Evolutionary conservation across 2,888 invertebrate species (phyloP).

Genomic region (Pollenia angustigena): DNA sequence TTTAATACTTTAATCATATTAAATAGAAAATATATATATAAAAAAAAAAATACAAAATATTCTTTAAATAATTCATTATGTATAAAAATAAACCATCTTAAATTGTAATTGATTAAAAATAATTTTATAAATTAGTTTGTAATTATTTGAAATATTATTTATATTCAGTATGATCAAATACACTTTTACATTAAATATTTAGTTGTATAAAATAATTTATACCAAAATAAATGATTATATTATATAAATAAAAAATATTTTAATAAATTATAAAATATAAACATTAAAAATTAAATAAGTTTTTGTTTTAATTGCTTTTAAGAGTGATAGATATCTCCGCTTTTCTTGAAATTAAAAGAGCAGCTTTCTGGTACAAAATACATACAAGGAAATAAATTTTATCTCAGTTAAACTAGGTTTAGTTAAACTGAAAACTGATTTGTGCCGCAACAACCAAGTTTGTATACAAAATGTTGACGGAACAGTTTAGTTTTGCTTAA

Average conservation of each 20-base stretch:
- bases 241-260: neutral
- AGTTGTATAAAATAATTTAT: slow-evolving; percentile 60
- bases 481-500: too few species aligned
- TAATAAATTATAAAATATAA: slow-evolving; percentile 9
- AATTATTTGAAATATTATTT: slow-evolving; percentile 52
- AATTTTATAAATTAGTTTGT: slow-evolving; percentile 13
- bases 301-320: too few species aligned
- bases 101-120: slow-evolving; percentile 45
- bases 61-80: slow-evolving; percentile 12
- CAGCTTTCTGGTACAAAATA: too few species aligned
- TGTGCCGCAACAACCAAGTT: too few species aligned
- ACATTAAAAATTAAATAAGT: neutral
- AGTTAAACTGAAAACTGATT: too few species aligned
- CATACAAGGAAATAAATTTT: too few species aligned
- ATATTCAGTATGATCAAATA: slow-evolving; percentile 31
- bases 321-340: too few species aligned
- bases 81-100: slow-evolving; percentile 35
- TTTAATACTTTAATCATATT: slow-evolving; percentile 16
- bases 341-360: too few species aligned
- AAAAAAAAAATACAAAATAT: slow-evolving; percentile 28
- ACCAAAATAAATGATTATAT: slow-evolving; percentile 59
- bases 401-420: too few species aligned
- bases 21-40: slow-evolving; percentile 31
- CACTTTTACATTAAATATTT: slow-evolving; percentile 17
- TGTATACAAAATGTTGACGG: too few species aligned